Conservation (phyloP, 2,888 invertebrate species). For the Nasonovia ribisnigri region DNA sequence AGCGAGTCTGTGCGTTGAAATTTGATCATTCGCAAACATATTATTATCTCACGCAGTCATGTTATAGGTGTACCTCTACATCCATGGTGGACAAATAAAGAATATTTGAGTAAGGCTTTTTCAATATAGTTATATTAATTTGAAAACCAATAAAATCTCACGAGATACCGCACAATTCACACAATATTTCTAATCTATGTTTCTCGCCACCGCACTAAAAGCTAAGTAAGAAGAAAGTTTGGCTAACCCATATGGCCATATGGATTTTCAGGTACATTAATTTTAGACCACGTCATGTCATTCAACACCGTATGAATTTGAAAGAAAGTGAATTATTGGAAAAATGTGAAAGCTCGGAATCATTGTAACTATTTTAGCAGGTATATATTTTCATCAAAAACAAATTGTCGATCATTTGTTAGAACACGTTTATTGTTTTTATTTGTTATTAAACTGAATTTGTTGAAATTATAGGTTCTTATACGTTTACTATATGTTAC, state of each 20-base stretch:
- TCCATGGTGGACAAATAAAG: background rate
- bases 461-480: background rate
- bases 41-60: background rate
- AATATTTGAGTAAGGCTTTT: background rate
- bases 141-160: background rate
- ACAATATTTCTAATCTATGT: background rate
- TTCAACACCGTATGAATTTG: background rate
- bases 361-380: background rate
- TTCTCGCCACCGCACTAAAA: background rate
- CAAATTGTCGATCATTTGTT: background rate
- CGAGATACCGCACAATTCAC: background rate
- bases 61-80: background rate
- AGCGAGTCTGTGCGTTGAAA: no score
- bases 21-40: background rate
- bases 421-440: background rate
- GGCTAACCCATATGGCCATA: no score
- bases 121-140: background rate
- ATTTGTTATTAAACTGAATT: background rate
- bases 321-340: background rate
- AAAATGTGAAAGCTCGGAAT: background rate
- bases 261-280: background rate
- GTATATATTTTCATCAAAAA: background rate
- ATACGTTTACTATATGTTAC: background rate
- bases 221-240: no score
- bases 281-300: background rate